phyloP scores from a whole-genome alignment of 2,888 invertebrate species.

The Leptinotarsa haldemani region DNA sequence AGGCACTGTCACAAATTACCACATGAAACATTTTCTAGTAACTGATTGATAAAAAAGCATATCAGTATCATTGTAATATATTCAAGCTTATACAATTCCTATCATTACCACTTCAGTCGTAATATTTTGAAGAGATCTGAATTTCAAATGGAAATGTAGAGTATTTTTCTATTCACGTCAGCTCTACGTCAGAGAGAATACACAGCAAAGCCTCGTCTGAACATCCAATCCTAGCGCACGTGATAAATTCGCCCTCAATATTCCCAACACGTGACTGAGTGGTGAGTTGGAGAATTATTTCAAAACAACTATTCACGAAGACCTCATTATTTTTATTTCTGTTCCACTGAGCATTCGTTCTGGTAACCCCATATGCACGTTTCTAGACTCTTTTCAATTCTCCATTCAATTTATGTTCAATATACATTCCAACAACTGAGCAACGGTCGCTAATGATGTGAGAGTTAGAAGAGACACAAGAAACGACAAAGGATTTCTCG shows the following conservation, averaged over 20 bases:
- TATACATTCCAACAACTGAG: too few species aligned
- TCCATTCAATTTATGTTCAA: background rate
- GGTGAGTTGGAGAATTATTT: background rate
- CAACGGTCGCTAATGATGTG: too few species aligned
- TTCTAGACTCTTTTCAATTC: background rate
- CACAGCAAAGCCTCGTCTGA: background rate
- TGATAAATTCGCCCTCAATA: background rate
- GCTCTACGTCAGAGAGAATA: too few species aligned
- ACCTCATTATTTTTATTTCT: background rate
- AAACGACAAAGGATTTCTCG: too few species aligned
- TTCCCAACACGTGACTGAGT: background rate
- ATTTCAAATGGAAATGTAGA: background rate
- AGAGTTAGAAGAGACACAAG: too few species aligned
- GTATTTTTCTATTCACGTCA: too few species aligned
- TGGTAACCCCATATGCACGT: background rate
- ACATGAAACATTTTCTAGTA: too few species aligned
- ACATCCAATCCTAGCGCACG: background rate
- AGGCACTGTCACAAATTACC: too few species aligned
- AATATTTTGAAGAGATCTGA: background rate
- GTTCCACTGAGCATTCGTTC: background rate
- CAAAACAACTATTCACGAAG: background rate
- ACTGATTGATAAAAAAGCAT: too few species aligned
- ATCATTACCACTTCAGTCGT: too few species aligned
- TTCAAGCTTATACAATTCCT: too few species aligned
- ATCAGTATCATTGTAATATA: too few species aligned